These are phyloP conservation scores for Acanthochromis polyacanthus DNA, from an alignment of 2,113 vertebrate species.

Conservation along the genomic window DNA sequence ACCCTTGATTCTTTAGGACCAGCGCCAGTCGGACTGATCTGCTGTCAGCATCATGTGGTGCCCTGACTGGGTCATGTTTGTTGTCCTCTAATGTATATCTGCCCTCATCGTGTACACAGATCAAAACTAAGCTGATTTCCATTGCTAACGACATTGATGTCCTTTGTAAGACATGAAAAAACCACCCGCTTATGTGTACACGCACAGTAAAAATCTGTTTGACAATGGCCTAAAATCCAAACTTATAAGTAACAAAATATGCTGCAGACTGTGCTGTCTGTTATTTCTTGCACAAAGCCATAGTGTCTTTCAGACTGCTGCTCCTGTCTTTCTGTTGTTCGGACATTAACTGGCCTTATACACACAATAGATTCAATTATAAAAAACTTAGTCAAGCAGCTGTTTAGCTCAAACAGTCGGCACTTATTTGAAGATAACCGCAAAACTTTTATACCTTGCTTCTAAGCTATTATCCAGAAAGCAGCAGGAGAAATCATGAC, in stretches of 20 bases:
- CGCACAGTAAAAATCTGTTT: too few relatives aligned
- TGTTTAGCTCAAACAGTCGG: too few relatives aligned
- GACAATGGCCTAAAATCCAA: not conserved
- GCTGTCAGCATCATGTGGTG: not conserved
- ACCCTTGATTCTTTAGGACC: constrained; percentile 9
- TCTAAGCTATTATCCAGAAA: constrained; percentile 20
- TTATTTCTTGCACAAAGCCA: too few relatives aligned
- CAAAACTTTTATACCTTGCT: not conserved
- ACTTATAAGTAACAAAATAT: too few relatives aligned
- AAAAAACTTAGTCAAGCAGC: too few relatives aligned
- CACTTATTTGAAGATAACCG: not conserved
- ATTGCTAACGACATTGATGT: not conserved
- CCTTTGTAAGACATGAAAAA: not conserved
- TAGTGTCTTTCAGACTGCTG: too few relatives aligned
- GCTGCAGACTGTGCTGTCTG: too few relatives aligned
- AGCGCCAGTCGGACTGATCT: constrained; percentile 3
- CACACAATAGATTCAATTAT: too few relatives aligned
- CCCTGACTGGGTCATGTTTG: constrained; percentile 50
- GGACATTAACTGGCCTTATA: too few relatives aligned
- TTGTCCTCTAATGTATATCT: constrained; percentile 56
- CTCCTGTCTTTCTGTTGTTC: too few relatives aligned
- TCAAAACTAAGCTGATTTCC: constrained; percentile 60
- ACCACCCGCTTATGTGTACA: not conserved
- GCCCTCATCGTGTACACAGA: constrained; percentile 30
- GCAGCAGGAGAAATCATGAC: constrained; percentile 2